phyloP scores from a whole-genome alignment of 1,140 invertebrate species.

The Antheraea mylitta region DNA sequence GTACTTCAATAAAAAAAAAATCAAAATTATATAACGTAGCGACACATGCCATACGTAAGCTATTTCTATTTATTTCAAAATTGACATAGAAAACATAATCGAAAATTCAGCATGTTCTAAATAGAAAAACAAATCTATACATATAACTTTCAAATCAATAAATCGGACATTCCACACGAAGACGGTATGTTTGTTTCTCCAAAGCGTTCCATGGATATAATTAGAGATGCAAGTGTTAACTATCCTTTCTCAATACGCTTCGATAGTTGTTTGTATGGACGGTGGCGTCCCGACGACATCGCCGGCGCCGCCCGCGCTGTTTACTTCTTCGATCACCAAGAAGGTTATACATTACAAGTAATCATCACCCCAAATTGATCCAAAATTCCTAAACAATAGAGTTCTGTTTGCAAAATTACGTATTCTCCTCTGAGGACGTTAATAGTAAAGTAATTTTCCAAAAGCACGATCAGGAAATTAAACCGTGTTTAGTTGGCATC shows the following conservation, averaged over 20 bases:
- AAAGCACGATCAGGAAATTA: constrained; percentile 63
- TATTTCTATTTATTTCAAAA: too few relatives aligned
- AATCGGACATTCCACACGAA: not conserved
- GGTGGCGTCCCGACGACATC: constrained; percentile 61
- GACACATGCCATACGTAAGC: too few relatives aligned
- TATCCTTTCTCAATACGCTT: constrained; percentile 71
- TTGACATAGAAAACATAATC: too few relatives aligned
- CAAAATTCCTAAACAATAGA: not conserved
- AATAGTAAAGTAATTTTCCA: constrained; percentile 23
- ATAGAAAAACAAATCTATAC: not conserved
- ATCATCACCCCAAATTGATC: constrained; percentile 21
- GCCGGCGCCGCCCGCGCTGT: constrained; percentile 65
- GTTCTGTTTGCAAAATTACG: constrained; percentile 5
- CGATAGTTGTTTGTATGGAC: constrained; percentile 56
- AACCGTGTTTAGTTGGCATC: constrained; percentile 64
- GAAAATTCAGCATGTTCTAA: not conserved
- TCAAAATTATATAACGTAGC: too few relatives aligned
- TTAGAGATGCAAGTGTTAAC: constrained; percentile 73
- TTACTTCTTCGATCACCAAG: constrained; percentile 40
- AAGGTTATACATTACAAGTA: constrained; percentile 35
- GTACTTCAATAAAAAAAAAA: too few relatives aligned
- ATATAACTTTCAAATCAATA: not conserved
- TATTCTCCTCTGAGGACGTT: not conserved
- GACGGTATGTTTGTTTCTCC: constrained; percentile 41
- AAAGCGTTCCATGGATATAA: constrained; percentile 63